Evolutionary conservation across 2,797 vertebrate species (phyloP).

Genomic region (Pipistrellus pipistrellus): DNA sequence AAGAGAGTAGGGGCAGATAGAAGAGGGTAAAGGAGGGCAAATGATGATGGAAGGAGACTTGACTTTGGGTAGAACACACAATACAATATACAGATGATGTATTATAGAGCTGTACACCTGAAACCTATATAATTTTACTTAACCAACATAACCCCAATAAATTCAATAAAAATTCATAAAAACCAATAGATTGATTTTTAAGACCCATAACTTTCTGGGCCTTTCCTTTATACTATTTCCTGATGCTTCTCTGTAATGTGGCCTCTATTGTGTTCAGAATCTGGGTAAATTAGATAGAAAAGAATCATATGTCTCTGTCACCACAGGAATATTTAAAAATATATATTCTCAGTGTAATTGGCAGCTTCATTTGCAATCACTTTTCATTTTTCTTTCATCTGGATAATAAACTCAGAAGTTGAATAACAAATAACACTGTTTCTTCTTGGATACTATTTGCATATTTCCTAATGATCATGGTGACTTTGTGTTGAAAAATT

Average conservation of each 20-base stretch:
- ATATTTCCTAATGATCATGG: conserved; percentile 40
- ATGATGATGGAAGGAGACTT: background rate
- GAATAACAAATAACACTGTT: conserved; percentile 42
- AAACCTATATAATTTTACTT: background rate
- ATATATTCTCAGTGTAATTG: conserved; percentile 70
- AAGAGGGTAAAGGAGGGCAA: background rate
- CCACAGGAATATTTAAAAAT: conserved; percentile 41
- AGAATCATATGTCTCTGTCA: background rate
- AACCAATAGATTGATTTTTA: conserved; percentile 26
- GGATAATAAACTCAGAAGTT: conserved; percentile 63
- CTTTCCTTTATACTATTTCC: background rate
- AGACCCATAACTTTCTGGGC: background rate
- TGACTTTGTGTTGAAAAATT: conserved; percentile 51
- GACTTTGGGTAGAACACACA: background rate
- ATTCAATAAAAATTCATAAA: background rate
- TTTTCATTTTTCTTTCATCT: conserved; percentile 68
- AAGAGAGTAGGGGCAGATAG: background rate
- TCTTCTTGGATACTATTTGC: conserved; percentile 67
- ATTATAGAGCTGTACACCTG: background rate
- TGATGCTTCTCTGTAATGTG: background rate
- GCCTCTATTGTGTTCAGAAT: background rate
- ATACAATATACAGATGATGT: background rate
- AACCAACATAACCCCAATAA: background rate
- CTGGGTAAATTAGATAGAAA: conserved; percentile 54
- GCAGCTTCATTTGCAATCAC: conserved; percentile 64